Base-by-base conservation (phyloP, 2,797 vertebrate genomes). In the Mycteria americana region DNA sequence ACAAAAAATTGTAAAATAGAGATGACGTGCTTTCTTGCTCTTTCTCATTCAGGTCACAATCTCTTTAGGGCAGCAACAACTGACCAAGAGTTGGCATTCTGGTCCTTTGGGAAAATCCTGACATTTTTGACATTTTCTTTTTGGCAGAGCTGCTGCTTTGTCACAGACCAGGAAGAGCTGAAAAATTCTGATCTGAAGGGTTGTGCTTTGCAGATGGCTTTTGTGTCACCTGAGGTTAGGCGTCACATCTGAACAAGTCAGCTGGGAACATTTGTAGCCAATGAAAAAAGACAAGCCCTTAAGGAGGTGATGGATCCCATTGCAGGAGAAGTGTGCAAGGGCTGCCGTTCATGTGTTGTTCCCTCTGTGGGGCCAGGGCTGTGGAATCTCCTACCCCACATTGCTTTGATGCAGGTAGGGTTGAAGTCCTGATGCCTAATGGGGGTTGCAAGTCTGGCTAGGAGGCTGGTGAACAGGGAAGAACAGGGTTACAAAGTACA, bases 281-380 rank as follows among this genome's bases (percentile, higher is more conserved):
- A 14, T 64, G 72, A 19, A 45, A 76, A 57, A 75, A 46, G 56
- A 65, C 10, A 54, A 86, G 43, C 23, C 25, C 35, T 46, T 14
- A 31, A 46, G 80, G 50, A 72, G 30, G 23, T 13, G 62, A 28
- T 46, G 46, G 51, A 41, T 53, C 23, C 64, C 15, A 17, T 6
- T 21, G n/a, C 56, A 75, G 48, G 35, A 64, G 35, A 56, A 21
- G 5, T 11, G 30, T 22, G 19, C 25, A 37, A 28, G 24, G 10
- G 37, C 14, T 68, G 75, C 22, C 2, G 0, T 25, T 31, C 1
- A 2, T 6, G 7, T 46, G 56, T 41, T 1, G 1, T 19, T 68
- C 50, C 62, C 15, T 59, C 23, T 3, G 0, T 3, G 1, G 45
- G 41, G 73, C 9, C 5, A 18, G 28, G 46, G 18, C 43, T 67